Conservation (phyloP, 2,113 vertebrate genomes). For the Proteles cristata region DNA sequence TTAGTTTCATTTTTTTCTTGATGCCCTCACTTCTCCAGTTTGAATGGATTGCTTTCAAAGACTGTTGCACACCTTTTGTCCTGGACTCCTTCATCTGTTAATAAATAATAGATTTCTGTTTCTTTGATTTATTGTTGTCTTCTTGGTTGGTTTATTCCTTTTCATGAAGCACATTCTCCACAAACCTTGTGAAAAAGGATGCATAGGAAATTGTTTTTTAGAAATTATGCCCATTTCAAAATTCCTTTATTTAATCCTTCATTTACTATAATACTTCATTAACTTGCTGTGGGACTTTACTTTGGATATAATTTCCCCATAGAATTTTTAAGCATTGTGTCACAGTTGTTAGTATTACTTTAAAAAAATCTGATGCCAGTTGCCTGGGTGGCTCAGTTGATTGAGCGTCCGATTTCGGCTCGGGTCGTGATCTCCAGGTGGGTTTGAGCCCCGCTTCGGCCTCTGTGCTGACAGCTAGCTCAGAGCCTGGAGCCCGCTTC, state of each 20-base stretch:
- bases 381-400: too few relatives aligned
- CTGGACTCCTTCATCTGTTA: background rate
- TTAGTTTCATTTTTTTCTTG: constrained; percentile 22
- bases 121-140: background rate
- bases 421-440: too few relatives aligned
- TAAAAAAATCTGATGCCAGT: background rate
- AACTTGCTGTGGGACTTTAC: background rate
- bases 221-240: background rate
- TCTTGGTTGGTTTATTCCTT: constrained; percentile 25
- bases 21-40: background rate
- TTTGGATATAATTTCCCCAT: background rate
- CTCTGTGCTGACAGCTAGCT: too few relatives aligned
- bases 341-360: background rate
- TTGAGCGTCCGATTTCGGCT: too few relatives aligned
- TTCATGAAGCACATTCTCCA: background rate
- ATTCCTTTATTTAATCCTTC: background rate
- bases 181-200: background rate
- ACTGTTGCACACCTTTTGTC: background rate
- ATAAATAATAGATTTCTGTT: background rate
- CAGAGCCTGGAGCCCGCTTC: too few relatives aligned
- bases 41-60: background rate
- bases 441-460: too few relatives aligned
- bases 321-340: background rate
- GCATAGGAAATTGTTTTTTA: background rate
- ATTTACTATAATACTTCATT: background rate